Evolutionary conservation across 2,113 vertebrate genomes (phyloP).

Genomic region (Neotragus pygmaeus): DNA sequence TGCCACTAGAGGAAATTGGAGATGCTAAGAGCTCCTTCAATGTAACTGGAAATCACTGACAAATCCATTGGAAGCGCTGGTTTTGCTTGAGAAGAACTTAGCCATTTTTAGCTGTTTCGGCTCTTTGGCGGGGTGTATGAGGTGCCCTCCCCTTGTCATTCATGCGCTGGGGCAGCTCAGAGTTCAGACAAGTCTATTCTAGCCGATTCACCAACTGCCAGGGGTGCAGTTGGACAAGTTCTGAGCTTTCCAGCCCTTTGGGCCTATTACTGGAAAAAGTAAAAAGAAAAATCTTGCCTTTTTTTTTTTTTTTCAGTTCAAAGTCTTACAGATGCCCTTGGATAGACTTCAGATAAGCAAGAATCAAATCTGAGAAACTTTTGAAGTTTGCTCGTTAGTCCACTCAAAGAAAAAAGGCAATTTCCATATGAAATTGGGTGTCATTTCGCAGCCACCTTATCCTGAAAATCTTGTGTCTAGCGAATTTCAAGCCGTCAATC

Average conservation of each 20-base stretch:
- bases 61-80: no score
- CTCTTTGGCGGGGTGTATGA: background rate
- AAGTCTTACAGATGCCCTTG: slow-evolving; percentile 48
- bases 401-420: slow-evolving; percentile 41
- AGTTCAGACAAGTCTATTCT: background rate
- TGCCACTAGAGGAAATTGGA: background rate
- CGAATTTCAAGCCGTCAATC: slow-evolving; percentile 38
- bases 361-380: slow-evolving; percentile 36
- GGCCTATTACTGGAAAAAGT: background rate
- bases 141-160: background rate
- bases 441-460: background rate
- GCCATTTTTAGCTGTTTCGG: background rate
- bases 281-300: background rate
- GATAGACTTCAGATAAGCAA: slow-evolving; percentile 49
- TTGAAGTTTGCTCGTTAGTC: slow-evolving; percentile 58
- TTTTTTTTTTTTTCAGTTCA: background rate
- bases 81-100: background rate
- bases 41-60: background rate
- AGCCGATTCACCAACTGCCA: background rate
- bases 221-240: background rate
- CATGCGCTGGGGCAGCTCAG: background rate
- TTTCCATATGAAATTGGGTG: slow-evolving; percentile 61
- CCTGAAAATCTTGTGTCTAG: background rate
- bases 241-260: background rate
- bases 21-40: background rate